Evolutionary conservation across 1,140 invertebrate genomes (phyloP), one percentile per base, ranked within the genome.

Genomic region (Nebria ingens): DNA sequence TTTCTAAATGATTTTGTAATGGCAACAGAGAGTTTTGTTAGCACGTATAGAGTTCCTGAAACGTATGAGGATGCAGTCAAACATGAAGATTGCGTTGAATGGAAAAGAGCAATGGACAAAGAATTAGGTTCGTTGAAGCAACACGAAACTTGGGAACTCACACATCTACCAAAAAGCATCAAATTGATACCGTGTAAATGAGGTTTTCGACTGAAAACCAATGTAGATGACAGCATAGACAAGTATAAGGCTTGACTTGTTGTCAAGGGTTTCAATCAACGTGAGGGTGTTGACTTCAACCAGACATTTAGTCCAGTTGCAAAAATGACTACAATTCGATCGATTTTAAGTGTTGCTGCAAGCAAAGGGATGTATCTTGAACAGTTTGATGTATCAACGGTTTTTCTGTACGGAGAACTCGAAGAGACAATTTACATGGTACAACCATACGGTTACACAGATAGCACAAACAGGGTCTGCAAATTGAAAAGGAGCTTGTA

Each of bases 351-450:
- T 6, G 52, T 60, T n/a, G 61, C 58, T 29, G n/a, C n/a, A n/a
- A n/a, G n/a, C n/a, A n/a, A n/a, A n/a, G n/a, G n/a, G n/a, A n/a
- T 59, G 49, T 15, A 61, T 19, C 11, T 59, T n/a, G 11, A 23
- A 2, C 56, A 68, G 58, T 61, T 66, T 49, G 66, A 73, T 61
- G 57, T 66, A 1, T 66, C 60, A 53, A 71, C 65, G 21, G 70
- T 69, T 1, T 73, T 71, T 59, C 55, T 71, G 3, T 58, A 75
- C 62, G 72, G 67, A 11, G 53, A 64, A 2, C 50, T 77, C 13
- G 58, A 74, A 19, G 74, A 77, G 61, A 63, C 62, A 20, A 65
- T 76, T 1, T 76, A 64, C 53, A 69, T 75, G 62, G 25, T 62
- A 29, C 61, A 66, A 57, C 69, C 71, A 17, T 56, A 71, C 60